Conservation (phyloP, 2,797 vertebrate genomes). For the Australoheros facetus region DNA sequence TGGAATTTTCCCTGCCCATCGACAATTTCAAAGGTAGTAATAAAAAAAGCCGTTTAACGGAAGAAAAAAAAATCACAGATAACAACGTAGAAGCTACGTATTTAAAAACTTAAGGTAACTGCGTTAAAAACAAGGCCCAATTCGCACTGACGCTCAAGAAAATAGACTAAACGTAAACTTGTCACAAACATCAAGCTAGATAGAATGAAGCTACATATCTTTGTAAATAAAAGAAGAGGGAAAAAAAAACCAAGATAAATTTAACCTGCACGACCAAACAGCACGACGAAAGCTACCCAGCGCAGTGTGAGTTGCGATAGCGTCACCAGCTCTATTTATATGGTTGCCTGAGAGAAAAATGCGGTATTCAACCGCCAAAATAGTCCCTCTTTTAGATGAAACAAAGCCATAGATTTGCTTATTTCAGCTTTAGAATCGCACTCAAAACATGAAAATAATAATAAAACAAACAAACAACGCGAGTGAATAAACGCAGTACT, state of each 20-base stretch:
- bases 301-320: background rate
- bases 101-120: background rate
- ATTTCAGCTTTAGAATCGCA: fast-evolving
- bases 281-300: fast-evolving
- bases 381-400: slow-evolving; percentile 33
- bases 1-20: background rate
- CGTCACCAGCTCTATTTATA: slow-evolving; percentile 45
- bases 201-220: fast-evolving
- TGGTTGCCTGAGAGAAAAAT: background rate
- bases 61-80: background rate
- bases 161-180: fast-evolving
- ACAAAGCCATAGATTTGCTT: background rate
- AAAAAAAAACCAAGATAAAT: background rate
- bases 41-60: background rate
- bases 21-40: background rate
- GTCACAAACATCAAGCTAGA: background rate
- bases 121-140: background rate
- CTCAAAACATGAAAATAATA: background rate
- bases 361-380: slow-evolving; percentile 66
- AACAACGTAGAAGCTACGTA: background rate
- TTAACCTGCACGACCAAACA: background rate
- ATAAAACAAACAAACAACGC: fast-evolving
- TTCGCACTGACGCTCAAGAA: fast-evolving
- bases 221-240: fast-evolving
- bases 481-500: fast-evolving